phyloP scores from a whole-genome alignment of 2,797 vertebrate genomes.

The Podarcis siculus region DNA sequence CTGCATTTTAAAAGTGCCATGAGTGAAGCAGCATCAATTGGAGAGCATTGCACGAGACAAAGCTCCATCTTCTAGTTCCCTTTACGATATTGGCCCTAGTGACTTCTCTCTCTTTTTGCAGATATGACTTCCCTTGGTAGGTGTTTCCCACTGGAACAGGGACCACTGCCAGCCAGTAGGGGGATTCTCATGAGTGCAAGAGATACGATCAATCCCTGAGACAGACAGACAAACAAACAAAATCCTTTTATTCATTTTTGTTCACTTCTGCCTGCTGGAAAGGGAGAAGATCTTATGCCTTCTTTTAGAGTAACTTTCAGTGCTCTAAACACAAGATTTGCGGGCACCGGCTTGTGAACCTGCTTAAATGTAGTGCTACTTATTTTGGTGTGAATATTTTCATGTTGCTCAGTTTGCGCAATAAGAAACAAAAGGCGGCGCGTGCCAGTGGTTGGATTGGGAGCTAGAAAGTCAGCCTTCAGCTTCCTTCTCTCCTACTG shows the following conservation, averaged over 20 bases:
- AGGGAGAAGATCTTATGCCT: constrained; percentile 20
- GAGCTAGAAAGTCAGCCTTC: not conserved
- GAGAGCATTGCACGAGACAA: not conserved
- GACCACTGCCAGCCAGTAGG: not conserved
- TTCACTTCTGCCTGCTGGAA: constrained; percentile 16
- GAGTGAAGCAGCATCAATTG: not conserved
- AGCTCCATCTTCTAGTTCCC: not conserved
- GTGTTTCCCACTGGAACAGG: not conserved
- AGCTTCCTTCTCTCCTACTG: not conserved
- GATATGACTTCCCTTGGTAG: constrained; percentile 18
- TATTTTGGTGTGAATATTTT: constrained; percentile 1
- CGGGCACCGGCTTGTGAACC: constrained; percentile 11
- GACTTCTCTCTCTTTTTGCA: not conserved
- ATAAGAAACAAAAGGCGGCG: not conserved
- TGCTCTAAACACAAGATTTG: not conserved
- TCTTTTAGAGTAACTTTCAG: constrained; percentile 4
- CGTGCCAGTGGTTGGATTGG: not conserved
- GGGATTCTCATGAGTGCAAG: constrained; percentile 26
- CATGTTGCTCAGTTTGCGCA: constrained; percentile 22
- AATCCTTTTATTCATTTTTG: not conserved
- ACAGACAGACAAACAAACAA: constrained; percentile 6
- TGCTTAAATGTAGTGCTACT: constrained; percentile 14
- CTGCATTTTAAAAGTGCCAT: not conserved
- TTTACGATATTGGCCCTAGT: not conserved
- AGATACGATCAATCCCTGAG: constrained; percentile 25